phyloP scores from a whole-genome alignment of 2,888 invertebrate genomes.

The Athalia rosae region DNA sequence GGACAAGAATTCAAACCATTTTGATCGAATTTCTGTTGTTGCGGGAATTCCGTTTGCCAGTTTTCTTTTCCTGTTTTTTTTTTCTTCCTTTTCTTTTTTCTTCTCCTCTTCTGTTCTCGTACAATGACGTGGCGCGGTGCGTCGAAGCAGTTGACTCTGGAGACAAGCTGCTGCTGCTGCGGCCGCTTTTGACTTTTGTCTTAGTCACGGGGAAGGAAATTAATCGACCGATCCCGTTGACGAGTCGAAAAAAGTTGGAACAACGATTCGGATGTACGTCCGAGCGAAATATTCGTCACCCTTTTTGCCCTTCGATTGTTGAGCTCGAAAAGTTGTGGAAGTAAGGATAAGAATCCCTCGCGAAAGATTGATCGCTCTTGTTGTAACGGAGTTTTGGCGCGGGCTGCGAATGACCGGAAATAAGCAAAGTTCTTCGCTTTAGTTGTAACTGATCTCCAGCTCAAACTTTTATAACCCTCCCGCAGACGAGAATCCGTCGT shows the following conservation, averaged over 20 bases:
- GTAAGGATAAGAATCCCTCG: neutral
- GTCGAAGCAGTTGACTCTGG: no score
- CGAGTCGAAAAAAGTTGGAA: no score
- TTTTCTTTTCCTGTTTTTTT: conserved; percentile 17
- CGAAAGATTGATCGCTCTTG: neutral
- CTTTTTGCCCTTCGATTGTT: neutral
- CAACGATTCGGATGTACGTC: no score
- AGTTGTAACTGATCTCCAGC: neutral
- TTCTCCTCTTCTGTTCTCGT: neutral
- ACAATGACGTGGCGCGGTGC: no score
- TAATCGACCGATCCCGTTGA: no score
- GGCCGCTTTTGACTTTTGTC: no score
- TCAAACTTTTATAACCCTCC: neutral
- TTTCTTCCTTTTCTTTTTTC: neutral
- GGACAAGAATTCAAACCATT: conserved; percentile 69
- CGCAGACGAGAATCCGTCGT: neutral
- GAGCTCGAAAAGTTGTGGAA: neutral
- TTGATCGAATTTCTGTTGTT: conserved; percentile 68
- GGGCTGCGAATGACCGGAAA: conserved; percentile 11
- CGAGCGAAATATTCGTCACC: no score
- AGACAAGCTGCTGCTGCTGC: no score
- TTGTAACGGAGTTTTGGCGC: neutral
- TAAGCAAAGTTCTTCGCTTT: conserved; percentile 32
- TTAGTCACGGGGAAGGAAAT: no score
- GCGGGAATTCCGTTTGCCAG: conserved; percentile 49